Evolutionary conservation across 2,113 vertebrate species (phyloP), one percentile per base, ranked within the genome.

Genomic region (Grus americana): DNA sequence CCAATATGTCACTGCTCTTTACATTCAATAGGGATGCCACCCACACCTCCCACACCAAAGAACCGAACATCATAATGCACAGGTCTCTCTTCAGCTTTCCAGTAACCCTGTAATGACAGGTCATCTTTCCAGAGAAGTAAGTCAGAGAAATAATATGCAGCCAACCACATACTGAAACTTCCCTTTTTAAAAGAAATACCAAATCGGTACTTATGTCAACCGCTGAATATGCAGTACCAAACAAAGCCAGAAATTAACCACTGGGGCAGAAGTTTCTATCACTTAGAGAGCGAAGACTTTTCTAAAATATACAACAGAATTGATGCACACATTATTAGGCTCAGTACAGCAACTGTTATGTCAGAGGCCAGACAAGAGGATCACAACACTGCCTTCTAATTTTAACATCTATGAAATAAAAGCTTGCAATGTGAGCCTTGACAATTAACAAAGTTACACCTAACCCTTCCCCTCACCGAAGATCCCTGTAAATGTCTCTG

Each of bases 381-480:
- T 57, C 46, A 38, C 18, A 54, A 10, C 40, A 10, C 15, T 0
- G 0, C 26, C 57, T 90, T 93, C 75, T 63, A 20, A 70, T 83
- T 79, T 80, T 79, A 79, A 70, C 29, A 23, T 30, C 72, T 55
- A 26, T 26, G 47, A 79, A 94, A 86, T 18, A 54, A 90, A 88
- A 86, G 59, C 54, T 67, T 62, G 59, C 27, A 46, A 15, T 3
- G n/a, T 8, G 14, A 88, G 49, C 52, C 61, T 55, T 36, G 55
- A 71, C 83, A 90, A 84, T 52, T 58, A 86, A n/a, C 26, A 20
- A 73, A 92, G 65, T 62, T 52, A 78, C n/a, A 93, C 32, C 30
- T 59, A 71, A 62, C 15, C 54, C 27, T 52, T 46, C 44, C 59
- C 5, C 3, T 24, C 65, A 63, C 15, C 1, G 0, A 79, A 58